A percentile compares a stretch with the other conserved stretches of the same genome.
Evolutionary conservation across 2,113 vertebrate genomes (phyloP).

Genomic region (Globicephala melas): DNA sequence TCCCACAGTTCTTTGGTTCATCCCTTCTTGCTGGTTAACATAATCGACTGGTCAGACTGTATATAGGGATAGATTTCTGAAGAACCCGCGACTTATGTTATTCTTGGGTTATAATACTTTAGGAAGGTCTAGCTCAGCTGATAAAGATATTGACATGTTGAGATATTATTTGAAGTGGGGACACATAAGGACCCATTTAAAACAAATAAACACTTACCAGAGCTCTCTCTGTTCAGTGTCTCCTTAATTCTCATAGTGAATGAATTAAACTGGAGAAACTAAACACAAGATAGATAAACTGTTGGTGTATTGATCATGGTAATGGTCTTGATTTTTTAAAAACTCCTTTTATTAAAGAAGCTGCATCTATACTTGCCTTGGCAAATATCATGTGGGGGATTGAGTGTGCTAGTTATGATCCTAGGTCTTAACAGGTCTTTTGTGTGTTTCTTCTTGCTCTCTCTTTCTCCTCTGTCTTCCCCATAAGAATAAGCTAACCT

Average conservation of each 20-base stretch:
- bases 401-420: background rate
- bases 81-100: background rate
- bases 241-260: background rate
- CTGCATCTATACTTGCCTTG: background rate
- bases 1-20: background rate
- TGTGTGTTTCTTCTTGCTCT: background rate
- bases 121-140: background rate
- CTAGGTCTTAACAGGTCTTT: background rate
- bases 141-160: background rate
- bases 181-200: background rate
- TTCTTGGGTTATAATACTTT: background rate
- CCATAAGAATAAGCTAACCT: background rate
- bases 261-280: background rate
- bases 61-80: background rate
- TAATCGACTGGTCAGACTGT: background rate
- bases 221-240: background rate
- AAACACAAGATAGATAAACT: background rate
- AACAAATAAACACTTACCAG: background rate
- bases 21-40: background rate
- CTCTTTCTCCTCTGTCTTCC: background rate
- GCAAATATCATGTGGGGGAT: background rate
- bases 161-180: background rate
- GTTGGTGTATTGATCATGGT: background rate
- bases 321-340: background rate
- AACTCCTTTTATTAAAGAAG: background rate